Percentiles rank a stretch among this genome's conserved stretches.
Conservation (phyloP, 2,797 vertebrate genomes). For the Lophius americanus region DNA sequence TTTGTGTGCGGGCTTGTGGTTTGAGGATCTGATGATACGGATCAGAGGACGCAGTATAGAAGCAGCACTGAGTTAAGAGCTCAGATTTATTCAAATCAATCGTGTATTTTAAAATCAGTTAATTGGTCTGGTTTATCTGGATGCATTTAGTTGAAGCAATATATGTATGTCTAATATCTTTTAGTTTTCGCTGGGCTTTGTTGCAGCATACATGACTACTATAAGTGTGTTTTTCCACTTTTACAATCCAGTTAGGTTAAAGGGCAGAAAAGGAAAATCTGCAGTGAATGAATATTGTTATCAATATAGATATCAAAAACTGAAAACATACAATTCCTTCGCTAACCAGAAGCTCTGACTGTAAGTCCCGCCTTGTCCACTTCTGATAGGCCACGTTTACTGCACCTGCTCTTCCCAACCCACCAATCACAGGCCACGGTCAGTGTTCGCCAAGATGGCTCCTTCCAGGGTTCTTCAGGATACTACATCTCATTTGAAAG, state of each 20-base stretch:
- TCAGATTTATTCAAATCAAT: too few relatives aligned
- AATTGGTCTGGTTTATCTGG: neutral
- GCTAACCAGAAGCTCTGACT: too few relatives aligned
- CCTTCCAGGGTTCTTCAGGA: conserved; percentile 50
- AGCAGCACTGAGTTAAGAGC: too few relatives aligned
- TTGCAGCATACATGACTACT: too few relatives aligned
- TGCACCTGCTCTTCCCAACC: conserved; percentile 72
- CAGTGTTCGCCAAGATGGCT: conserved; percentile 79
- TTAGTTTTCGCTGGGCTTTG: neutral
- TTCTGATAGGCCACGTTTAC: conserved; percentile 59
- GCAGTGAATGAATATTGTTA: too few relatives aligned
- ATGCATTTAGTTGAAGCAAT: neutral
- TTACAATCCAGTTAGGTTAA: neutral
- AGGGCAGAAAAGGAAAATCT: neutral
- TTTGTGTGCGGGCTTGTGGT: conserved; percentile 21
- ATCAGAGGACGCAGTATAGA: too few relatives aligned
- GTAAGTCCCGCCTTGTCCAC: too few relatives aligned
- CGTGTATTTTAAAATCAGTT: neutral
- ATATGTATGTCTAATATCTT: neutral
- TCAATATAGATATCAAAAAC: too few relatives aligned
- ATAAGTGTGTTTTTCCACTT: neutral
- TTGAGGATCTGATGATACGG: neutral
- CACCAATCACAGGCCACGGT: conserved; percentile 63
- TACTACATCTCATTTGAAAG: conserved; percentile 31
- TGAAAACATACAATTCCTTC: too few relatives aligned